These are phyloP conservation scores for Scaptomyza graminum DNA, from an alignment of 1,140 invertebrate species.

Conservation along the genomic window DNA sequence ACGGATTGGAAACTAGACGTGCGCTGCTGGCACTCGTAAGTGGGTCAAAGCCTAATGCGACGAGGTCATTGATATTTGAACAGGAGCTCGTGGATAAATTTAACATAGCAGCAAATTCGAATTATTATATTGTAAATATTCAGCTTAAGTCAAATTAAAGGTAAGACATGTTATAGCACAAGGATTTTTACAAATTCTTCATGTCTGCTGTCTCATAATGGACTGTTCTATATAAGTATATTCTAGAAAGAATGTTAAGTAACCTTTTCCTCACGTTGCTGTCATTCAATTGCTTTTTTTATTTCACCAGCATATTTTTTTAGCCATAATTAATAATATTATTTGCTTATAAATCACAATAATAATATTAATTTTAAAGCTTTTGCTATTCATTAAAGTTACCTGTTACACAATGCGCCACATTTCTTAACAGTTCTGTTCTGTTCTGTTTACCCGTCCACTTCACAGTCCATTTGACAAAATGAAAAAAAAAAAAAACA, in stretches of 20 bases:
- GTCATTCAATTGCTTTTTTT: too few species aligned
- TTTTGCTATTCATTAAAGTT: conserved; percentile 4
- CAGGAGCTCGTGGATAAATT: conserved; percentile 32
- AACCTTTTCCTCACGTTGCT: too few species aligned
- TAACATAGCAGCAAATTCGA: conserved; percentile 26
- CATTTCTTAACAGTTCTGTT: conserved; percentile 20
- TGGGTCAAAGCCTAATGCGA: conserved; percentile 71
- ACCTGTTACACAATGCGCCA: background rate
- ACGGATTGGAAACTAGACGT: conserved; percentile 37
- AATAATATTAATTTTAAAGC: too few species aligned
- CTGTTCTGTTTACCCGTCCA: conserved; percentile 26
- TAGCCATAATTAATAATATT: too few species aligned
- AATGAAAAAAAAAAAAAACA: background rate
- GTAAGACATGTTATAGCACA: too few species aligned
- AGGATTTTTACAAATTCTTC: too few species aligned
- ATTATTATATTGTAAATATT: background rate
- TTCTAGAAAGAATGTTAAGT: too few species aligned
- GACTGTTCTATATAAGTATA: too few species aligned
- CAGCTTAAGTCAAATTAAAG: too few species aligned
- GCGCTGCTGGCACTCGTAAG: conserved; percentile 58
- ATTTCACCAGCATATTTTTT: too few species aligned
- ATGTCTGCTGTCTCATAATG: too few species aligned
- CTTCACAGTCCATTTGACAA: conserved; percentile 7
- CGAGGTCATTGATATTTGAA: conserved; percentile 54
- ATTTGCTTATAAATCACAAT: too few species aligned